phyloP scores from a whole-genome alignment of 2,888 invertebrate genomes.

The Idaea aversata region DNA sequence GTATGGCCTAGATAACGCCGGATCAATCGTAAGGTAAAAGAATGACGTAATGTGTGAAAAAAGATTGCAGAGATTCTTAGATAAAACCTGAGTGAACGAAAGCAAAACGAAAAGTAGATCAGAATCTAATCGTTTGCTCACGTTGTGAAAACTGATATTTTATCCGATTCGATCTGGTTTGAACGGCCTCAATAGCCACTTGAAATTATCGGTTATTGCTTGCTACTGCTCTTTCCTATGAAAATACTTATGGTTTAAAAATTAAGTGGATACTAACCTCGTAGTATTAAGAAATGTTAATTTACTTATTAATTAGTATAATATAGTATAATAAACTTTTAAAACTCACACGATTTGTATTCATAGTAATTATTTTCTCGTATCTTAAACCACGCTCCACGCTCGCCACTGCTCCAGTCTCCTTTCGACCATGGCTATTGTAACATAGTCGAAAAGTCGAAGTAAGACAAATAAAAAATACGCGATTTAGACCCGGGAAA shows the following conservation, averaged over 20 bases:
- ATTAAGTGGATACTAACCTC: too few relatives aligned
- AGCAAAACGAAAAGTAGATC: neutral
- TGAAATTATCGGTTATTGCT: neutral
- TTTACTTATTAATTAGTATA: too few relatives aligned
- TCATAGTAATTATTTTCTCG: too few relatives aligned
- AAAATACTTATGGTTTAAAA: neutral
- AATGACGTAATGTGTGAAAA: neutral
- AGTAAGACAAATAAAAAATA: too few relatives aligned
- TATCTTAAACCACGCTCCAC: too few relatives aligned
- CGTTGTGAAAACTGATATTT: neutral
- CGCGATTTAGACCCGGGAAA: too few relatives aligned
- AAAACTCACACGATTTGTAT: too few relatives aligned
- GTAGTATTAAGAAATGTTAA: too few relatives aligned
- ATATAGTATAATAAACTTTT: too few relatives aligned
- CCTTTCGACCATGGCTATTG: too few relatives aligned
- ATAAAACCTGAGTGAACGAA: neutral
- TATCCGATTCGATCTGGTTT: neutral
- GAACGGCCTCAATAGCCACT: neutral
- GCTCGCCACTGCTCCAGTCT: too few relatives aligned
- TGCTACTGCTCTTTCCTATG: neutral
- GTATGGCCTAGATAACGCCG: neutral
- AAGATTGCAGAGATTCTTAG: neutral
- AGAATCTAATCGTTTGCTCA: neutral
- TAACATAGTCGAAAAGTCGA: too few relatives aligned
- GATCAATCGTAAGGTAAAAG: neutral